A percentile compares a stretch with the other conserved stretches of the same genome.
phyloP scores from a whole-genome alignment of 2,113 vertebrate species.

The Hydropotes inermis region DNA sequence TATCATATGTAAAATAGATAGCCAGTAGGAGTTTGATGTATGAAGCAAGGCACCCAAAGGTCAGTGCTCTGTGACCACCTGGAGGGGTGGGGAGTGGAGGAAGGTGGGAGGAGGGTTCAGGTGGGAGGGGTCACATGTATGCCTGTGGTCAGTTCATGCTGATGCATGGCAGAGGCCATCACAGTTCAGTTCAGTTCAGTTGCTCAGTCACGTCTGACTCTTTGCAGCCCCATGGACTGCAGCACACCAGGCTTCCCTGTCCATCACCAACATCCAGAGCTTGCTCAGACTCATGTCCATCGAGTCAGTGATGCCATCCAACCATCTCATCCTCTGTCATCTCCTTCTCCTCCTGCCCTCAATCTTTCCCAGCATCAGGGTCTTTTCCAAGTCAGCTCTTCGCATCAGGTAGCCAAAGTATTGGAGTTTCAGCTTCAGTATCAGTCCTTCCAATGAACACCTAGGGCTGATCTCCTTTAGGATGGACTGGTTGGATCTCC shows the following conservation, averaged over 20 bases:
- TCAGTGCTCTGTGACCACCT: not conserved
- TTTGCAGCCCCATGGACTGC: not conserved
- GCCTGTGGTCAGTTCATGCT: not conserved
- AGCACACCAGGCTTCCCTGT: not conserved
- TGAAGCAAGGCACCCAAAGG: not conserved
- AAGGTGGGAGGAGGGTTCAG: not conserved
- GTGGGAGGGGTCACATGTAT: not conserved
- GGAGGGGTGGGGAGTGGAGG: not conserved
- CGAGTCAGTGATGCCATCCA: not conserved
- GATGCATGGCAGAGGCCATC: not conserved
- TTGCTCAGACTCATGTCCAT: not conserved
- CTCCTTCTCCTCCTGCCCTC: not conserved
- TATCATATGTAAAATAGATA: not conserved
- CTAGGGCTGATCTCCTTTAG: not conserved
- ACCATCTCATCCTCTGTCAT: not conserved
- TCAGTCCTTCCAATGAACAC: not conserved
- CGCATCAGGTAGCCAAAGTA: not conserved
- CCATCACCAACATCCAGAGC: not conserved
- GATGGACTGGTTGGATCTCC: not conserved
- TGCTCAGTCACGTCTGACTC: accelerated
- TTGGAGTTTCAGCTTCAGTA: not conserved
- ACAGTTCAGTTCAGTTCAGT: not conserved
- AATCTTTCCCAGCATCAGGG: not conserved
- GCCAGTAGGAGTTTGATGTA: not conserved
- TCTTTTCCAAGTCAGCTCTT: not conserved